These are phyloP conservation scores for Operophtera brumata DNA, from an alignment of 2,888 invertebrate species.

Conservation along the genomic window DNA sequence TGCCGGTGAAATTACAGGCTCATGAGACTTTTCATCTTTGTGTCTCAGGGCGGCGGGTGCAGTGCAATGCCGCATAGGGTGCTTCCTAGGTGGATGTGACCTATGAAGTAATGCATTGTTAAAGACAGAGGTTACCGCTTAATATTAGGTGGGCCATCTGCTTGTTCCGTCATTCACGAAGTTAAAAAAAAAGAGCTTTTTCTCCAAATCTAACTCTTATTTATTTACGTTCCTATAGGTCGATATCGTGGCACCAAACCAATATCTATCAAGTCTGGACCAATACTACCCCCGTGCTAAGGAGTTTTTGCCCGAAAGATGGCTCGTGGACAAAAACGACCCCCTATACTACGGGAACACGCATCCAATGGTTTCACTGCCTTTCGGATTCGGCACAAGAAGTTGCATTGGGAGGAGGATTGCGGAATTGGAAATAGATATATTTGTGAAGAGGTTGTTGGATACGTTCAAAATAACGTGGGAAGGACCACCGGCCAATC, in stretches of 20 bases:
- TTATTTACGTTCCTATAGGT: background rate
- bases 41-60: no score
- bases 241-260: background rate
- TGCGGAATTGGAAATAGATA: slow-evolving; percentile 81
- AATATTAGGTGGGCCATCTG: no score
- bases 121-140: no score
- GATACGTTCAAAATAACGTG: slow-evolving; percentile 14
- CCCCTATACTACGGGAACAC: slow-evolving; percentile 64
- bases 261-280: slow-evolving; percentile 52
- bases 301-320: slow-evolving; percentile 87
- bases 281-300: slow-evolving; percentile 82
- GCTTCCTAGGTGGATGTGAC: no score
- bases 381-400: slow-evolving; percentile 84
- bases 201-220: no score
- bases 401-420: slow-evolving; percentile 84
- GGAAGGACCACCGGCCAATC: slow-evolving; percentile 15
- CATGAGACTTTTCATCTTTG: no score
- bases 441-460: slow-evolving; percentile 40
- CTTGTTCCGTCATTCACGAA: no score
- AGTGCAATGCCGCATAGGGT: no score
- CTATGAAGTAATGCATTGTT: no score
- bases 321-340: slow-evolving; percentile 73
- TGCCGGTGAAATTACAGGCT: no score
- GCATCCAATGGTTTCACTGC: slow-evolving; percentile 82
- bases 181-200: no score